Evolutionary conservation across 1,140 invertebrate genomes (phyloP).

Genomic region (Micrasema longulum): DNA sequence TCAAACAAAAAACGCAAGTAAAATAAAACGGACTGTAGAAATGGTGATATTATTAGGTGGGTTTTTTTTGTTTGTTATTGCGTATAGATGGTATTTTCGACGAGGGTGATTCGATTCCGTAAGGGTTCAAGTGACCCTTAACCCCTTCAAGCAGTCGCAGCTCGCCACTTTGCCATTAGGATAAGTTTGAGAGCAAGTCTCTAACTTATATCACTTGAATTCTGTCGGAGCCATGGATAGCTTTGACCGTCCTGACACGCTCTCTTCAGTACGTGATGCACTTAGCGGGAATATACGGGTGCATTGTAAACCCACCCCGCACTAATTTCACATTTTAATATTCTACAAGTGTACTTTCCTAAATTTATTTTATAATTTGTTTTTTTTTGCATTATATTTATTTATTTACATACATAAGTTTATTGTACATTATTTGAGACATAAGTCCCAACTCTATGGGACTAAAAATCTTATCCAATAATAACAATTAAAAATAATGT

Average conservation of each 20-base stretch:
- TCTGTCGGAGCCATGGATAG: background rate
- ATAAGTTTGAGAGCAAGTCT: slow-evolving; percentile 21
- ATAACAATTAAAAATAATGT: too few species aligned
- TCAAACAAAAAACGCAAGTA: background rate
- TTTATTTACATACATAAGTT: too few species aligned
- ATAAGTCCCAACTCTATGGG: too few species aligned
- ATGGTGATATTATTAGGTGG: too few species aligned
- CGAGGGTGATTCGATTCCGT: background rate
- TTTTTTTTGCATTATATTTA: too few species aligned
- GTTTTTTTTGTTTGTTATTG: too few species aligned
- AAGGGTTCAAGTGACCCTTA: slow-evolving; percentile 6
- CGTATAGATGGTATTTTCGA: background rate
- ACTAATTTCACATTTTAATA: too few species aligned
- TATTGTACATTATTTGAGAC: too few species aligned
- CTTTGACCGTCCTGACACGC: slow-evolving; percentile 24
- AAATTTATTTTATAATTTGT: too few species aligned
- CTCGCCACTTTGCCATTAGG: slow-evolving; percentile 30
- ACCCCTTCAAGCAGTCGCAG: slow-evolving; percentile 25
- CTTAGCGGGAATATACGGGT: slow-evolving; percentile 6
- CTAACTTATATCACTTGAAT: slow-evolving; percentile 29
- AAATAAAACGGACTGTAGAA: background rate
- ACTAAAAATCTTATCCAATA: too few species aligned
- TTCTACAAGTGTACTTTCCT: too few species aligned
- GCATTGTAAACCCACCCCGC: background rate
- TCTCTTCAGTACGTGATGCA: slow-evolving; percentile 7